Conservation (phyloP, 2,113 vertebrate genomes). For the Salvelinus namaycush region DNA sequence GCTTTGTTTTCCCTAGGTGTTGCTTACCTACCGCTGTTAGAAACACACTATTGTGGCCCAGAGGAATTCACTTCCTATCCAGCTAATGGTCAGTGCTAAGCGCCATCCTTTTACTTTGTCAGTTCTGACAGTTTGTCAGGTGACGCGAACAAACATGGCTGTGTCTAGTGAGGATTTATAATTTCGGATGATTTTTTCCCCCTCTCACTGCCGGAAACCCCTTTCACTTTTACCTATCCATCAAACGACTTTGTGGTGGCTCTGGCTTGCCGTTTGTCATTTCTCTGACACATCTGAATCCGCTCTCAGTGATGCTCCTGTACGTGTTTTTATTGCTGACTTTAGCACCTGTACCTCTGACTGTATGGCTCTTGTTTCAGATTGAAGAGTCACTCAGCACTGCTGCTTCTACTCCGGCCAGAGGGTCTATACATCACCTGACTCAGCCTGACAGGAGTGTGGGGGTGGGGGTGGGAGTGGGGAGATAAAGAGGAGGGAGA, state of each 20-base stretch:
- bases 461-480: no score
- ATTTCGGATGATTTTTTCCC: no score
- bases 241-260: no score
- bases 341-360: slow-evolving; percentile 38
- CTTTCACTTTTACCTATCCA: neutral
- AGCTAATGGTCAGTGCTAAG: neutral
- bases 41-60: slow-evolving; percentile 42
- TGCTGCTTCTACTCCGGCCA: slow-evolving; percentile 13
- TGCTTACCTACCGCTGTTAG: slow-evolving; percentile 49
- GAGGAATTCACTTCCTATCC: slow-evolving; percentile 26
- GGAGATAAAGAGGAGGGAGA: slow-evolving; percentile 19
- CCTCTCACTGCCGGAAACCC: neutral
- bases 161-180: neutral
- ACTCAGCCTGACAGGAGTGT: slow-evolving; percentile 15
- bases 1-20: slow-evolving; percentile 50
- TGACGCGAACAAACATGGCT: neutral
- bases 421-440: slow-evolving; percentile 45
- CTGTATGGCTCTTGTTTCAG: slow-evolving; percentile 36
- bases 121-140: slow-evolving; percentile 6
- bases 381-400: slow-evolving; percentile 42
- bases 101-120: slow-evolving; percentile 3
- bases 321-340: slow-evolving; percentile 37
- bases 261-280: no score
- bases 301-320: slow-evolving; percentile 28
- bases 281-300: no score